Conservation (phyloP, 2,888 invertebrate genomes). For the Eugnorisma glareosa region DNA sequence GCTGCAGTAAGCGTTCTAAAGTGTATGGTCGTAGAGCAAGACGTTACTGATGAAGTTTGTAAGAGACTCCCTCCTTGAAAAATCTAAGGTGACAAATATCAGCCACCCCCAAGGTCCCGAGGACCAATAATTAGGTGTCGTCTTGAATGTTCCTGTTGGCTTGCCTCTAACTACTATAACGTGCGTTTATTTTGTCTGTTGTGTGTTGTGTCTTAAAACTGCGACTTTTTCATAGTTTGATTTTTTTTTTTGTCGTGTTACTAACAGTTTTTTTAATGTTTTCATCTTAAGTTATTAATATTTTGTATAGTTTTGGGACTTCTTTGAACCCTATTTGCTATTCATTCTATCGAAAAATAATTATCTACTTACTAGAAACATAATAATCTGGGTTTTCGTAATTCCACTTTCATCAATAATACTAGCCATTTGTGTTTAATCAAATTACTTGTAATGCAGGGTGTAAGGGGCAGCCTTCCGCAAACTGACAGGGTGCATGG, state of each 20-base stretch:
- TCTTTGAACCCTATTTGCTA: not conserved
- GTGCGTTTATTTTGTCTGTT: slow-evolving; percentile 59
- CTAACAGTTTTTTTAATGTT: slow-evolving; percentile 46
- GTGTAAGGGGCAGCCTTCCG: no score
- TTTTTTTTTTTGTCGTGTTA: slow-evolving; percentile 52
- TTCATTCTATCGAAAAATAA: not conserved
- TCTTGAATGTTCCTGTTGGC: slow-evolving; percentile 72
- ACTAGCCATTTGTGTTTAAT: slow-evolving; percentile 35
- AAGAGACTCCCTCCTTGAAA: not conserved
- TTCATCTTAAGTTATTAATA: slow-evolving; percentile 1
- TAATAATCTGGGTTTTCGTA: not conserved
- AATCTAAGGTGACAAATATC: not conserved
- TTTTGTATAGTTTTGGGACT: slow-evolving; percentile 7
- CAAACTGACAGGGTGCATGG: no score
- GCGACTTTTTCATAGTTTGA: slow-evolving; percentile 42
- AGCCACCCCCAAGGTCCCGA: not conserved
- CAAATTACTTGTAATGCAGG: slow-evolving; percentile 18
- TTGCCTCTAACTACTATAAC: slow-evolving; percentile 63
- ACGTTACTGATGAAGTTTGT: not conserved
- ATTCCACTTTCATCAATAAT: not conserved
- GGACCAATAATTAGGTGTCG: slow-evolving; percentile 55
- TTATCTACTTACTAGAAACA: not conserved
- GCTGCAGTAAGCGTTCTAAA: not conserved
- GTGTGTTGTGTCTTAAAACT: slow-evolving; percentile 65
- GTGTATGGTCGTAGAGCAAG: not conserved